phyloP scores from a whole-genome alignment of 2,113 vertebrate genomes.

The Aplodontia rufa region DNA sequence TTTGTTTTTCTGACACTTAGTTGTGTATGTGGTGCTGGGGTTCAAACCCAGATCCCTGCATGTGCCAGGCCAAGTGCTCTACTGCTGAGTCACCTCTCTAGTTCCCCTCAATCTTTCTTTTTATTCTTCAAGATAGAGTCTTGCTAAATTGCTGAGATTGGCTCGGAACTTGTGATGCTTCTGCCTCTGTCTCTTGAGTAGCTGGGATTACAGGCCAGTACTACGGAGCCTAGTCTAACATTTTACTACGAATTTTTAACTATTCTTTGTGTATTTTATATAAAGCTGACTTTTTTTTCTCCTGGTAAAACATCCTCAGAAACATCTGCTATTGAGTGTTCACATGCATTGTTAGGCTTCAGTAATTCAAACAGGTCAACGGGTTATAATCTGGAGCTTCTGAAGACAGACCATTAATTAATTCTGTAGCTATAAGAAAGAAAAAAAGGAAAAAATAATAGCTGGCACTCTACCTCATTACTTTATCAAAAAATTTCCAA shows the following conservation, averaged over 20 bases:
- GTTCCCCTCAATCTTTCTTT: no score
- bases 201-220: neutral
- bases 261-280: neutral
- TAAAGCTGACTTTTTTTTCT: neutral
- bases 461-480: neutral
- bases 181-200: neutral
- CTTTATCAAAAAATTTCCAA: neutral
- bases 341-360: neutral
- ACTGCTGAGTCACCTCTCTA: no score
- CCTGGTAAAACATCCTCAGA: constrained; percentile 4
- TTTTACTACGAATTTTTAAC: neutral
- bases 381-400: neutral
- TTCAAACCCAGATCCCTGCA: no score
- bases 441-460: neutral
- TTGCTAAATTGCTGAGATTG: neutral
- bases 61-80: no score
- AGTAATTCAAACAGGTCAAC: neutral
- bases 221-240: neutral
- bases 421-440: neutral
- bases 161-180: neutral
- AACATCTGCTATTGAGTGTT: neutral
- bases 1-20: no score
- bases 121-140: no score
- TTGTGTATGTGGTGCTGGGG: no score
- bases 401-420: neutral